A percentile compares a stretch with the other conserved stretches of the same genome.
phyloP scores from a whole-genome alignment of 1,140 invertebrate genomes.

The Planococcus citri region DNA sequence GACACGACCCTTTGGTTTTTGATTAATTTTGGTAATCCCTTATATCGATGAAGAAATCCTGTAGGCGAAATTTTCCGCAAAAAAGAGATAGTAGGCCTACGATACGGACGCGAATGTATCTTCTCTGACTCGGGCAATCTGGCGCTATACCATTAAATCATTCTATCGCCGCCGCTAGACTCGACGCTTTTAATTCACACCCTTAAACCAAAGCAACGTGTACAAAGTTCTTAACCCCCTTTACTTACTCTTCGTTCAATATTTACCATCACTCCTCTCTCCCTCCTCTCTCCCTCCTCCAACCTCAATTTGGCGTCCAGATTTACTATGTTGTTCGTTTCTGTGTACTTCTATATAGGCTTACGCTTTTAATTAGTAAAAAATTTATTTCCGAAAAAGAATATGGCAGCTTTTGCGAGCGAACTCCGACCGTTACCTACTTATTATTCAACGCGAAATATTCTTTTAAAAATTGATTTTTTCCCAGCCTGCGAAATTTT shows the following conservation, averaged over 20 bases:
- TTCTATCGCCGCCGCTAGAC: slow-evolving; percentile 13
- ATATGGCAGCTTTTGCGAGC: neutral
- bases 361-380: slow-evolving; percentile 8
- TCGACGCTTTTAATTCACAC: slow-evolving; percentile 9
- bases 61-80: neutral
- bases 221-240: neutral
- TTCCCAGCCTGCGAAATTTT: neutral
- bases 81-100: too few species aligned
- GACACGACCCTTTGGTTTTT: too few species aligned
- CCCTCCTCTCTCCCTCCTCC: too few species aligned
- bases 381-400: slow-evolving; percentile 4
- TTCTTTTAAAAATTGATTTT: neutral
- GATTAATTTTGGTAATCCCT: slow-evolving; percentile 7
- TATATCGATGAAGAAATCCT: neutral
- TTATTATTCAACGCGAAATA: neutral
- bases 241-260: too few species aligned
- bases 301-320: too few species aligned
- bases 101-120: neutral
- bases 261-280: too few species aligned
- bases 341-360: neutral
- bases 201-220: slow-evolving; percentile 8
- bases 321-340: too few species aligned
- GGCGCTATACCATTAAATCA: slow-evolving; percentile 3
- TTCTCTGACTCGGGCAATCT: slow-evolving; percentile 9
- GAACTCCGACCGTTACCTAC: neutral